These are phyloP conservation scores for Caretta caretta DNA, from an alignment of 2,113 vertebrate genomes.

Conservation along the genomic window DNA sequence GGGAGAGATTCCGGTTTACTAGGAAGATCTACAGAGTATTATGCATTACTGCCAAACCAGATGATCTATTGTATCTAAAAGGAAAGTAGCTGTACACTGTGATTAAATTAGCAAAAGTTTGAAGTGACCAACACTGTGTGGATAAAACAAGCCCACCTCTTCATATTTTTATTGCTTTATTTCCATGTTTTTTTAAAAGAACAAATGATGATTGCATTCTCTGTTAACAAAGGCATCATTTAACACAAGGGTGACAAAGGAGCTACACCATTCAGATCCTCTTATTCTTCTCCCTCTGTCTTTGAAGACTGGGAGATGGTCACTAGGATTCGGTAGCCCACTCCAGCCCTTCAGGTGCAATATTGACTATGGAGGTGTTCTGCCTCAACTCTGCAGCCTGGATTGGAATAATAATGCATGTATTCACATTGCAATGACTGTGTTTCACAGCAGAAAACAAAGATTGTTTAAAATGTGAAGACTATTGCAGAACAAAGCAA, in stretches of 20 bases:
- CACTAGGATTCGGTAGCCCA: neutral
- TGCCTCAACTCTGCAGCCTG: neutral
- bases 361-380: conserved; percentile 38
- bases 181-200: conserved; percentile 40
- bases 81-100: neutral
- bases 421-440: neutral
- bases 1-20: neutral
- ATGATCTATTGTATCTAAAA: neutral
- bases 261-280: conserved; percentile 38
- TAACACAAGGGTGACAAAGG: neutral
- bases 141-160: conserved; percentile 35
- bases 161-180: neutral
- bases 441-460: neutral
- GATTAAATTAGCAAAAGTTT: neutral
- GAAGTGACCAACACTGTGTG: neutral
- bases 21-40: neutral
- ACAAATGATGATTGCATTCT: conserved; percentile 29
- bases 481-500: neutral
- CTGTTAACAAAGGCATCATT: neutral
- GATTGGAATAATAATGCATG: neutral
- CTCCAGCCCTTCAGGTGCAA: conserved; percentile 38
- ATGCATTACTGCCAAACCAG: neutral
- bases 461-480: neutral
- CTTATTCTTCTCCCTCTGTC: conserved; percentile 46
- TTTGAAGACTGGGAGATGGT: conserved; percentile 54